These are phyloP conservation scores for Bradypus variegatus DNA, from an alignment of 2,797 vertebrate genomes.

Conservation along the genomic window DNA sequence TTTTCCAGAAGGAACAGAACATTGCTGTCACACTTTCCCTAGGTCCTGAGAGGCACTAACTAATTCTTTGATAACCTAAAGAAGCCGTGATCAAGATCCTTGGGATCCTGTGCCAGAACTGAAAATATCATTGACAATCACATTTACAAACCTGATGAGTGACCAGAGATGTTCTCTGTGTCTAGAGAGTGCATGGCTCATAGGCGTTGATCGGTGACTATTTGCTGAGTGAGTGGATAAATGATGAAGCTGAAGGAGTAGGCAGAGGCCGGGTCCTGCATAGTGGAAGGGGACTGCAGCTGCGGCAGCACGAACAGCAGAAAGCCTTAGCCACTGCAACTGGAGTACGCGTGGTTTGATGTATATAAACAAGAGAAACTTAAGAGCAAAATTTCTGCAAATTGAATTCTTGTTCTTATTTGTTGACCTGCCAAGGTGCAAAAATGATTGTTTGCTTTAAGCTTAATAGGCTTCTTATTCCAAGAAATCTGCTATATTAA, in stretches of 20 bases:
- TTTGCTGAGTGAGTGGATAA: not conserved
- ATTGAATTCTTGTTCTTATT: conserved; percentile 4
- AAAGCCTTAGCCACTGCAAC: not conserved
- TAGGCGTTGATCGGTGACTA: too few species aligned
- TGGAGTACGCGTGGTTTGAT: not conserved
- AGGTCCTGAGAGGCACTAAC: not conserved
- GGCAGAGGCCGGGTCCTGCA: not conserved
- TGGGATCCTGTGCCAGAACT: not conserved
- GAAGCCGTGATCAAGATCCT: not conserved
- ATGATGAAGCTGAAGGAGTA: not conserved
- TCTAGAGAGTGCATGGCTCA: not conserved
- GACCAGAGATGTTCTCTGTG: not conserved
- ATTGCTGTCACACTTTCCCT: not conserved
- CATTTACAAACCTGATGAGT: not conserved
- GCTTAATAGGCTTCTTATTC: not conserved
- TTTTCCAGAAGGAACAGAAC: not conserved
- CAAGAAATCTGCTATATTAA: conserved; percentile 22
- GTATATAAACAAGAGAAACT: not conserved
- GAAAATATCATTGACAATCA: not conserved
- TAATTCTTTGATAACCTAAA: not conserved
- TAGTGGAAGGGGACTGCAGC: not conserved
- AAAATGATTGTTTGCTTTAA: conserved; percentile 29
- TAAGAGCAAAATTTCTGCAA: not conserved
- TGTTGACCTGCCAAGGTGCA: not conserved
- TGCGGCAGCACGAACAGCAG: not conserved